Evolutionary conservation across 1,140 invertebrate genomes (phyloP), one percentile per base, ranked within the genome.

Genomic region (Mesaphorura yosii): DNA sequence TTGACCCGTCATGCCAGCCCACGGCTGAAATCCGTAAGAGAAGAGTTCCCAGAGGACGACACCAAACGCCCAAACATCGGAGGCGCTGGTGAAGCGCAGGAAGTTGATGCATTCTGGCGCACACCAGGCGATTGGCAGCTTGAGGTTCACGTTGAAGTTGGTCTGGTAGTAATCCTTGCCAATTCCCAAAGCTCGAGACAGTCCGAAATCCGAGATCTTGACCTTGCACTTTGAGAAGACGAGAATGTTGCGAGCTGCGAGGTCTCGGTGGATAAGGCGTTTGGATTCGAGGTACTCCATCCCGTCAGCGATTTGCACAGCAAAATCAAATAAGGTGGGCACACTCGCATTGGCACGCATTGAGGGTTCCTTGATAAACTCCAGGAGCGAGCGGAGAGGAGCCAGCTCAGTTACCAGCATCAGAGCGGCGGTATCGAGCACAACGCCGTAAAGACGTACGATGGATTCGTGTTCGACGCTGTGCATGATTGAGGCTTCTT

Each of bases 1-100:
- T 62, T 92, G 86, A 0, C 94, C 93, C 0, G 89, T 94, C 22
- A 93, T 75, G 0, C 89, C 93, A 0, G 88, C 86, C 93, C 93
- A 98, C 0, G 94, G 94, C 69, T 96, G 91, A 66, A 93, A 91
- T 10, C 94, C 60, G 66, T 95, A 96, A 12, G 88, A 90, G 67
- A 97, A 97, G 86, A 98, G 93, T 71, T 98, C 95, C 93, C 94
- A 98, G 0, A 98, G 69, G n/a, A 91, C 94, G 0, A 98, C 92
- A 10, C 86, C 94, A 71, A 86, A 98, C 0, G 92, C 89, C 94
- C 94, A 98, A 0, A 96, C 88, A 69, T 98, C 95, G 61, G 87
- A 93, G 1, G 91, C 81, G 14, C 89, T 89, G 4, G 93, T 98
- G 66, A 98, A 98, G 53, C 87, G 80, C 42, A 97, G 73, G 68